phyloP scores from a whole-genome alignment of 2,888 invertebrate genomes.

The Doris montereyensis region DNA sequence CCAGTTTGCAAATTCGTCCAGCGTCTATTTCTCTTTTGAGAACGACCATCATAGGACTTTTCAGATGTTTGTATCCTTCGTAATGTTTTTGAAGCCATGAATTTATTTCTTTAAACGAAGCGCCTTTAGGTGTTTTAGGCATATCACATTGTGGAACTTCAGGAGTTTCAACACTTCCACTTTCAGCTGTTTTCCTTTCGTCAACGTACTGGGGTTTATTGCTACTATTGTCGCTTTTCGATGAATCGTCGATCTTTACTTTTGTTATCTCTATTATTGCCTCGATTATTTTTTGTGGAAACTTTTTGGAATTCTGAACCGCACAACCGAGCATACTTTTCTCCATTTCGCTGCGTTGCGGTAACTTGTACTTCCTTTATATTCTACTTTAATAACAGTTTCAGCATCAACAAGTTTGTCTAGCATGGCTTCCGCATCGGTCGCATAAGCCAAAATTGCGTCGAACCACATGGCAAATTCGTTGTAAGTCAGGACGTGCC shows the following conservation, averaged over 20 bases:
- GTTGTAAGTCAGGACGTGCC: constrained; percentile 86
- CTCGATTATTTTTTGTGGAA: constrained; percentile 53
- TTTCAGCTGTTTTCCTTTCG: neutral
- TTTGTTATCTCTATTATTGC: constrained; percentile 51
- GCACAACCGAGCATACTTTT: constrained; percentile 76
- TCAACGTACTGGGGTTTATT: no score
- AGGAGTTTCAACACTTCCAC: neutral
- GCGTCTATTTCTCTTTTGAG: constrained; percentile 81
- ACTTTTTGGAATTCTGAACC: constrained; percentile 57
- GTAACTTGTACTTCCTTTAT: constrained; percentile 89
- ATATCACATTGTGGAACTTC: no score
- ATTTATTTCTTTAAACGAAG: constrained; percentile 60
- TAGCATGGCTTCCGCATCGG: constrained; percentile 78
- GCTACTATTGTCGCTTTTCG: no score
- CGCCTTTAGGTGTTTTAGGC: constrained; percentile 47
- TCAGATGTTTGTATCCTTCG: constrained; percentile 56
- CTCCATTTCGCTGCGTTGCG: constrained; percentile 82
- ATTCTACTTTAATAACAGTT: constrained; percentile 86
- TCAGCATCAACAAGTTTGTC: constrained; percentile 83
- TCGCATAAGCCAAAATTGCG: constrained; percentile 82
- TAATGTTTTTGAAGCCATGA: constrained; percentile 59
- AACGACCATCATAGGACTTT: constrained; percentile 76
- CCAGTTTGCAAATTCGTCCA: constrained; percentile 79
- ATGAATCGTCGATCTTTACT: constrained; percentile 34
- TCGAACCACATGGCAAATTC: constrained; percentile 86